Evolutionary conservation across 2,888 invertebrate species (phyloP).

Genomic region (Koerneria pararmatus): DNA sequence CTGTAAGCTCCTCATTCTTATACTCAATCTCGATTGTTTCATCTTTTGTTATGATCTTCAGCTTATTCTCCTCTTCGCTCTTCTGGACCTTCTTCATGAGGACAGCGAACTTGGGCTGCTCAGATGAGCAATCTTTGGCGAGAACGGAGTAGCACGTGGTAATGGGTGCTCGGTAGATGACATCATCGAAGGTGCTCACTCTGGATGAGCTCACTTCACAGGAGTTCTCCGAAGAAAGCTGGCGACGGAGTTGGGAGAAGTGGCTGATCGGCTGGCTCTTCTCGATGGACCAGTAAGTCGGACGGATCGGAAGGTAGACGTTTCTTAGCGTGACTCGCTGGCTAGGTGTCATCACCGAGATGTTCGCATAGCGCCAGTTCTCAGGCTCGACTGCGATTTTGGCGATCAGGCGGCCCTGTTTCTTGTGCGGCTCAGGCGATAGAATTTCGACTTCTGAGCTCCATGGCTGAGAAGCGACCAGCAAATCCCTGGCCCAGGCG

Average conservation of each 20-base stretch:
- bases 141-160: slow-evolving; percentile 60
- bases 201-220: slow-evolving; percentile 34
- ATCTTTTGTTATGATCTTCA: slow-evolving; percentile 25
- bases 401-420: slow-evolving; percentile 20
- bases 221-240: slow-evolving; percentile 20
- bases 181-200: slow-evolving; percentile 57
- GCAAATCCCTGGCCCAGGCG: slow-evolving; percentile 33
- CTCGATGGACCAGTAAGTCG: slow-evolving; percentile 19
- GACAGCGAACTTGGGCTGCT: slow-evolving; percentile 59
- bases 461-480: slow-evolving; percentile 46
- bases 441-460: slow-evolving; percentile 18
- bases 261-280: slow-evolving; percentile 16
- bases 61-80: slow-evolving; percentile 38
- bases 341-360: slow-evolving; percentile 46
- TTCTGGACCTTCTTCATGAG: slow-evolving; percentile 52
- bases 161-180: slow-evolving; percentile 46
- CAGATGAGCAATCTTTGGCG: slow-evolving; percentile 62
- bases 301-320: slow-evolving; percentile 30
- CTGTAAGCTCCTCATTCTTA: slow-evolving; percentile 22
- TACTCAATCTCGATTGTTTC: slow-evolving; percentile 29
- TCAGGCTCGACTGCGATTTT: slow-evolving; percentile 49
- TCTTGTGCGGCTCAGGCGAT: not conserved
- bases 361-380: slow-evolving; percentile 43
- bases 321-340: slow-evolving; percentile 34
- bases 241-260: slow-evolving; percentile 26